Evolutionary conservation across 2,113 vertebrate species (phyloP).

Genomic region (Platichthys flesus): DNA sequence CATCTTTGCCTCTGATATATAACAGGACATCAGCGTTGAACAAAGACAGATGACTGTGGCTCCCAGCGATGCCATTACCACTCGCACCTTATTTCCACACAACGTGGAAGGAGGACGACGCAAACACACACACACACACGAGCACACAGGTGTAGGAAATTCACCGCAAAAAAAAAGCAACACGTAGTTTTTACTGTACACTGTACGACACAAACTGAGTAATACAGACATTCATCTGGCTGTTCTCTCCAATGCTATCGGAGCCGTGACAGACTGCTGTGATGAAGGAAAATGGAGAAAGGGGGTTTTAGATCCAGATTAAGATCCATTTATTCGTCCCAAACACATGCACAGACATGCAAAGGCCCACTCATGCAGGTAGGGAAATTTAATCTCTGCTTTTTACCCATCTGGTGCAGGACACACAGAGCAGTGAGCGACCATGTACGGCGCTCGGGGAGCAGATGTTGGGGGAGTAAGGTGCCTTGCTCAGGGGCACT

Average conservation of each 20-base stretch:
- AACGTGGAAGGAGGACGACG: conserved; percentile 13
- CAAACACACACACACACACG: not conserved
- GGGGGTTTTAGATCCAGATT: conserved; percentile 53
- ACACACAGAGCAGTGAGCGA: too few relatives aligned
- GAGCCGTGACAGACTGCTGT: conserved; percentile 35
- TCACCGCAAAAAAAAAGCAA: not conserved
- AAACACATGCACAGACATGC: too few relatives aligned
- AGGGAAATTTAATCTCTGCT: too few relatives aligned
- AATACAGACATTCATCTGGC: conserved; percentile 3
- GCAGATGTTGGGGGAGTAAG: too few relatives aligned
- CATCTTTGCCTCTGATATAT: conserved; percentile 84
- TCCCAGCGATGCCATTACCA: conserved; percentile 61
- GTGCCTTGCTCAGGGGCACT: too few relatives aligned
- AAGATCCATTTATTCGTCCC: too few relatives aligned
- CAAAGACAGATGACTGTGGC: conserved; percentile 82
- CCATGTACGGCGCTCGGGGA: too few relatives aligned
- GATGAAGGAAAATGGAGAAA: conserved; percentile 45
- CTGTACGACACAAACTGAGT: conserved; percentile 15
- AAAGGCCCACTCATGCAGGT: too few relatives aligned
- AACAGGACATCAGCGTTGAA: conserved; percentile 78
- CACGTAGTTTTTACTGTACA: not conserved
- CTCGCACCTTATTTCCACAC: conserved; percentile 63
- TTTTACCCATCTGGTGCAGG: too few relatives aligned
- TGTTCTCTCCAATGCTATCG: not conserved
- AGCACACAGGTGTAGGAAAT: conserved; percentile 2